Evolutionary conservation across 1,140 invertebrate species (phyloP), one percentile per base, ranked within the genome.

Genomic region (Trissolcus basalis): DNA sequence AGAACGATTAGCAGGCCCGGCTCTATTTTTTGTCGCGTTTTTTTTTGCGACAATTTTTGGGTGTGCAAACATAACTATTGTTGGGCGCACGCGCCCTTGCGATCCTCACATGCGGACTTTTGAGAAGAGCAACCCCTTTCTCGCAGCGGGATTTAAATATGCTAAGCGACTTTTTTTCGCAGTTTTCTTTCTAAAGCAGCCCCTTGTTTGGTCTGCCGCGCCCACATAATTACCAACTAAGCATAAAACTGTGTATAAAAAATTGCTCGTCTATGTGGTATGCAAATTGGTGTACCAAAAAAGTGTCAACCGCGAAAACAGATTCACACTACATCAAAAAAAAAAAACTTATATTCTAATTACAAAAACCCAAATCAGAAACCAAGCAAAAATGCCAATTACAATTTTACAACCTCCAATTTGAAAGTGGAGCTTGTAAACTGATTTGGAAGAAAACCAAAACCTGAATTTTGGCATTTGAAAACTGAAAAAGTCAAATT

Each of bases 191-290:
- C 67, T 49, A 60, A 75, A 68, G 77, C 73, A 77, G 77, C 80
- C 83, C 84, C 83, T 83, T 84, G 83, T 85, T 85, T 85, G 84
- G 82, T 85, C 80, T 83, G 80, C 78, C 84, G 84, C 84, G 84
- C 84, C 84, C 84, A 85, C 84, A 85, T 85, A 85, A 85, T 85
- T 85, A 85, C 83, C 83, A 80, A 78, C 74, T 59, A 77, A 75
- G 81, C 73, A 67, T 69, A 82, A 83, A 84, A 83, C 79, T 82
- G 69, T 63, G 63, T 44, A 54, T 82, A 82, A 84, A 83, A 83
- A 80, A 43, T 50, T 56, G 65, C 51, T 47, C 14, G 47, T 39
- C 48, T 54, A 59, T 59, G 44, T 58, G 35, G 41, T 35, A 75
- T 75, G 64, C 64, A 69, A 75, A 64, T 61, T 49, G 43, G 47